Conservation (phyloP, 2,888 invertebrate genomes). For the Drosophila infuscata region DNA sequence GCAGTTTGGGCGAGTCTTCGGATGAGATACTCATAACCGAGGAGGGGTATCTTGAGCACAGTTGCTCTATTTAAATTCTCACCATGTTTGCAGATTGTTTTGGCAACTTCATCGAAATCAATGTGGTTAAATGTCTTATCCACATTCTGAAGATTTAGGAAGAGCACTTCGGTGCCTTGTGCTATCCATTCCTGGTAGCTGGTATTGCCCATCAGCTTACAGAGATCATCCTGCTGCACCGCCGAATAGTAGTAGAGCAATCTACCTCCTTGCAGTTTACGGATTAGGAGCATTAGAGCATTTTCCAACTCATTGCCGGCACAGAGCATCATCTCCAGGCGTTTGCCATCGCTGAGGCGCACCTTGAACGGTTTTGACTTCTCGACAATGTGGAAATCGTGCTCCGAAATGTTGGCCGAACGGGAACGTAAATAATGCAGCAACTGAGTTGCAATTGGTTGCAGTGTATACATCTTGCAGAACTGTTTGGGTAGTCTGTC, state of each 20-base stretch:
- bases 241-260: constrained; percentile 66
- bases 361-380: constrained; percentile 43
- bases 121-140: constrained; percentile 29
- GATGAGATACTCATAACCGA: constrained; percentile 61
- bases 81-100: constrained; percentile 2
- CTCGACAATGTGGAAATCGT: constrained; percentile 52
- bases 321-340: constrained; percentile 63
- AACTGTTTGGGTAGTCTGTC: constrained; percentile 47
- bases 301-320: constrained; percentile 50
- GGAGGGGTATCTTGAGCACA: constrained; percentile 43
- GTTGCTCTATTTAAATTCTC: neutral
- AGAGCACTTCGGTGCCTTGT: constrained; percentile 54
- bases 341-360: constrained; percentile 53
- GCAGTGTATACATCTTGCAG: constrained; percentile 68
- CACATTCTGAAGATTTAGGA: constrained; percentile 49
- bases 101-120: constrained; percentile 48
- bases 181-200: constrained; percentile 55
- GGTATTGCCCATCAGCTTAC: constrained; percentile 41
- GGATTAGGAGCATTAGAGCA: constrained; percentile 56
- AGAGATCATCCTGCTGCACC: constrained; percentile 57
- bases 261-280: constrained; percentile 31
- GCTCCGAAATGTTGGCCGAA: constrained; percentile 24
- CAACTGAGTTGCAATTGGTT: constrained; percentile 54
- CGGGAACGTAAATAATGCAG: constrained; percentile 39
- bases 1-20: constrained; percentile 35